Percentiles rank a stretch among this genome's conserved stretches.
phyloP scores from a whole-genome alignment of 2,797 vertebrate genomes.

The Sebastes diaconus region DNA sequence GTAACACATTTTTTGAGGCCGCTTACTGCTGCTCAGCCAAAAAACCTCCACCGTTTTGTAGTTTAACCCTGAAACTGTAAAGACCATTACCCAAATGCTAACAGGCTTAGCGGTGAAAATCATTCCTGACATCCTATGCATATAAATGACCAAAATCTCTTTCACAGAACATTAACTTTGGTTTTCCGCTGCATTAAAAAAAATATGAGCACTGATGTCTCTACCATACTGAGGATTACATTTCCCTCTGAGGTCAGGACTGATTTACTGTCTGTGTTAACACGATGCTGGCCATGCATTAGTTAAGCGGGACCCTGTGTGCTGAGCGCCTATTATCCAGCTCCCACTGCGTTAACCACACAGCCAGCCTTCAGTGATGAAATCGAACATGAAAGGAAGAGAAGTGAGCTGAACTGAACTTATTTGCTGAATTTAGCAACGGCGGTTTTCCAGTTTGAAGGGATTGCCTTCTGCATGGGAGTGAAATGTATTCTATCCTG shows the following conservation, averaged over 20 bases:
- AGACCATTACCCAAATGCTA: not conserved
- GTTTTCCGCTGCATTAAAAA: slow-evolving; percentile 3
- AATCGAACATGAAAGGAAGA: slow-evolving; percentile 22
- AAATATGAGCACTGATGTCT: not conserved
- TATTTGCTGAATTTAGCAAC: not conserved
- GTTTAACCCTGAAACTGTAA: not conserved
- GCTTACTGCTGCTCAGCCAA: not conserved
- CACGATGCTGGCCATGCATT: slow-evolving; percentile 15
- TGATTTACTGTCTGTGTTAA: slow-evolving; percentile 24
- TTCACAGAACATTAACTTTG: not conserved
- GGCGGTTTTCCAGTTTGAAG: not conserved
- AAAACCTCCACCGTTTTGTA: not conserved
- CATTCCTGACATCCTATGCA: not conserved
- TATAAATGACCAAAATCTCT: not conserved
- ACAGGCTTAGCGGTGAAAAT: not conserved
- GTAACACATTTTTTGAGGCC: slow-evolving; percentile 73
- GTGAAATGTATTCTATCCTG: not conserved
- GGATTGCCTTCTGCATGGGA: not conserved
- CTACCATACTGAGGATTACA: slow-evolving; percentile 11
- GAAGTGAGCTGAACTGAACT: not conserved
- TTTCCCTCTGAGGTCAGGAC: slow-evolving; percentile 11
- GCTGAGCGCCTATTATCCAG: not conserved
- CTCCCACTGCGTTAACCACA: slow-evolving; percentile 15
- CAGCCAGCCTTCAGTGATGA: slow-evolving; percentile 15
- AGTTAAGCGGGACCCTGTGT: slow-evolving; percentile 5